Conservation (phyloP, 2,797 vertebrate genomes). For the Muraenolepis orangiensis region DNA sequence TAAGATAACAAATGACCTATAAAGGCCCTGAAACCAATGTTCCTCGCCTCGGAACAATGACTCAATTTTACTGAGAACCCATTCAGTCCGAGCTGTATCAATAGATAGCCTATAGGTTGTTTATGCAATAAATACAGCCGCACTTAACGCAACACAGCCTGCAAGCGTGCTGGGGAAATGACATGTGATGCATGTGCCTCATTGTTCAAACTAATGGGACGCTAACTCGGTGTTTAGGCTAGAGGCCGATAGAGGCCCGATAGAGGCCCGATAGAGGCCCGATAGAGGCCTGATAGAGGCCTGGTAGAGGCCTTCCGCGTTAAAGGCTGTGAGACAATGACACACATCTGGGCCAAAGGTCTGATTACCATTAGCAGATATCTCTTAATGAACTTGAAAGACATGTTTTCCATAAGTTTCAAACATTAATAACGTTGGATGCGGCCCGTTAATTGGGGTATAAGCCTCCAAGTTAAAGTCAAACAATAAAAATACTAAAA, state of each 20-base stretch:
- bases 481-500: slow-evolving; percentile 19
- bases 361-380: background rate
- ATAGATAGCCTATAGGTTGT: slow-evolving; percentile 47
- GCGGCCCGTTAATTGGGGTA: background rate
- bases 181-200: background rate
- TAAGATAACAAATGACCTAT: slow-evolving; percentile 57
- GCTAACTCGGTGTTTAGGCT: background rate
- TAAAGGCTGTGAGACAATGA: background rate
- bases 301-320: no score
- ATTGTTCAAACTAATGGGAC: background rate
- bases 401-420: background rate
- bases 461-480: background rate
- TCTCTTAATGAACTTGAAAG: background rate
- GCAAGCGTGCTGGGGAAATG: background rate
- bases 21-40: slow-evolving; percentile 18
- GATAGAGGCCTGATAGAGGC: no score
- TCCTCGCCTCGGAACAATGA: slow-evolving; percentile 57
- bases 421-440: background rate
- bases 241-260: background rate
- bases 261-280: background rate
- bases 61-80: slow-evolving; percentile 58
- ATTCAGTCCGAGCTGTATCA: slow-evolving; percentile 38
- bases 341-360: background rate
- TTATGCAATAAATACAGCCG: slow-evolving; percentile 16
- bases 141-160: background rate